These are phyloP conservation scores for Glyphotaelius pellucidus DNA, from an alignment of 2,888 invertebrate species.

Conservation along the genomic window DNA sequence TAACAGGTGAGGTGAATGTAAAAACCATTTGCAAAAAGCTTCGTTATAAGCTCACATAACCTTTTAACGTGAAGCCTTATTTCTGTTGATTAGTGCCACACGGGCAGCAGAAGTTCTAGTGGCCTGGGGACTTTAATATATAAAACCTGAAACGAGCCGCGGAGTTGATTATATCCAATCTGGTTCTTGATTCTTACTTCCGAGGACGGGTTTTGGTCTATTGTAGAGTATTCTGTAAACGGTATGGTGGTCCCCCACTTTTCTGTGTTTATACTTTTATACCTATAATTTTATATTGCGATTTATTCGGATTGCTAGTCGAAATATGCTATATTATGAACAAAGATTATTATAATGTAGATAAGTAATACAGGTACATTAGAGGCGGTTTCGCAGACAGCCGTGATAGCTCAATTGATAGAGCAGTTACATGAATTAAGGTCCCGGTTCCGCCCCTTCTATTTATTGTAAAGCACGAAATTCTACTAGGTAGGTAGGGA, in stretches of 20 bases:
- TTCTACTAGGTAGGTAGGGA: neutral
- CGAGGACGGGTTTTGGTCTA: constrained; percentile 9
- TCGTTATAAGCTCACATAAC: neutral
- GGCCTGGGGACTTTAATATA: neutral
- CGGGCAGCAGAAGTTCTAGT: constrained; percentile 9
- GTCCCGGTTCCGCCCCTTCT: neutral
- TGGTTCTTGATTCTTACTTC: constrained; percentile 7
- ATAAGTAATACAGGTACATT: no score
- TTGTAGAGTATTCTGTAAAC: neutral
- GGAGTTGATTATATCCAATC: constrained; percentile 14
- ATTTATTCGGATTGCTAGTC: no score
- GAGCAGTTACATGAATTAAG: neutral
- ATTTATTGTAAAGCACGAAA: neutral
- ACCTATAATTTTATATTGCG: no score
- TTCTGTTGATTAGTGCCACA: neutral
- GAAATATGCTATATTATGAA: no score
- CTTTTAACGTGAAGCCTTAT: constrained; percentile 14
- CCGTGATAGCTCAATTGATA: neutral
- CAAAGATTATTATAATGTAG: no score
- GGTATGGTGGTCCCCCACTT: no score
- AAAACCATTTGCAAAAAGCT: no score
- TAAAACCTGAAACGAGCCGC: constrained; percentile 16
- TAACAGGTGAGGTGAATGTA: no score
- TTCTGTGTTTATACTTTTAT: no score
- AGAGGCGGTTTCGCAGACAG: no score